These are phyloP conservation scores for Tigriopus japonicus DNA, from an alignment of 1,140 invertebrate genomes.

Conservation along the genomic window DNA sequence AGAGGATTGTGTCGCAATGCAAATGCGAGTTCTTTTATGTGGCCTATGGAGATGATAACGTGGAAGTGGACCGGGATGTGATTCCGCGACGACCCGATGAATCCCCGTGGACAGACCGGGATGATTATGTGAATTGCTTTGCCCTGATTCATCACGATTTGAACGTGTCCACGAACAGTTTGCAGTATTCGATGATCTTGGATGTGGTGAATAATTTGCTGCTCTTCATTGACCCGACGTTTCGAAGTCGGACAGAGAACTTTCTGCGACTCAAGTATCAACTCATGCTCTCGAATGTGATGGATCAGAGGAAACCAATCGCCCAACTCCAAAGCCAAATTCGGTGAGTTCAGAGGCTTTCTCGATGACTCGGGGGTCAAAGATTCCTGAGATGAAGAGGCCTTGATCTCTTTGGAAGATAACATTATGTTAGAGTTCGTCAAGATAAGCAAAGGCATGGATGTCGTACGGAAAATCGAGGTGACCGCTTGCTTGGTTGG, in stretches of 20 bases:
- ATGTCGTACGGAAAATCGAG: too few relatives aligned
- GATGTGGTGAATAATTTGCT: conserved; percentile 94
- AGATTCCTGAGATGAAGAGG: too few relatives aligned
- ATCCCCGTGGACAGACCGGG: conserved; percentile 46
- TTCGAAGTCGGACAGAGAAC: conserved; percentile 38
- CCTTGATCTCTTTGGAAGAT: too few relatives aligned
- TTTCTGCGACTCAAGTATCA: conserved; percentile 62
- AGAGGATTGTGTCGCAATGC: conserved; percentile 88
- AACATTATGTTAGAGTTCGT: too few relatives aligned
- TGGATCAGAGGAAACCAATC: conserved; percentile 77
- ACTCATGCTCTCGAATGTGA: conserved; percentile 64
- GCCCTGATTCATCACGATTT: conserved; percentile 95
- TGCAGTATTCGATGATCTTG: conserved; percentile 78
- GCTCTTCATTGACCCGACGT: conserved; percentile 84
- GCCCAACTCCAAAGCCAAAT: conserved; percentile 74
- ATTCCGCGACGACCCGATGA: conserved; percentile 16
- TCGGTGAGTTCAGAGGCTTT: conserved; percentile 24
- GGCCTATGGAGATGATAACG: conserved; percentile 61
- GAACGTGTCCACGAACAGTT: conserved; percentile 78
- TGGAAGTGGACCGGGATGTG: conserved; percentile 31
- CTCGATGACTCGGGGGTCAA: too few relatives aligned
- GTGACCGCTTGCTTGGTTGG: too few relatives aligned
- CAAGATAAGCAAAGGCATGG: too few relatives aligned
- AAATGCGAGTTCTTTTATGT: conserved; percentile 96
- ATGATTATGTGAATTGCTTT: conserved; percentile 83